phyloP scores from a whole-genome alignment of 1,140 invertebrate genomes.

The Formica selysi region DNA sequence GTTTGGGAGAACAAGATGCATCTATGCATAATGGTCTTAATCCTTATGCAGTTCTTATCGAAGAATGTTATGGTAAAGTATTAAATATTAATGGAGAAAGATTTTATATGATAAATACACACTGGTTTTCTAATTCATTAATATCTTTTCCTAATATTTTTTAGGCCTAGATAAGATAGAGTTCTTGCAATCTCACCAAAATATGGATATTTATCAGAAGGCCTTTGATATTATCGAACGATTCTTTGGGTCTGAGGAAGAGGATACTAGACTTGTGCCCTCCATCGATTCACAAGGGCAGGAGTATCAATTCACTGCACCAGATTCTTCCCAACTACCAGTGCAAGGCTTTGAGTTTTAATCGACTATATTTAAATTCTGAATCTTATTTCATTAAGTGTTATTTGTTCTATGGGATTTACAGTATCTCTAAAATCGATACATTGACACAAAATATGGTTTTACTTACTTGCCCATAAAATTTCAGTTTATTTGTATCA shows the following conservation, averaged over 20 bases:
- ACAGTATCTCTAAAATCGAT: constrained; percentile 56
- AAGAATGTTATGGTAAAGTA: constrained; percentile 97
- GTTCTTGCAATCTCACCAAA: constrained; percentile 98
- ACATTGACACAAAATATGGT: constrained; percentile 47
- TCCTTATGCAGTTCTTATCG: constrained; percentile 96
- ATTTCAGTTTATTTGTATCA: constrained; percentile 65
- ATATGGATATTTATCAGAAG: constrained; percentile 98
- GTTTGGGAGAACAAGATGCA: constrained; percentile 95
- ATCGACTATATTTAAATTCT: constrained; percentile 73
- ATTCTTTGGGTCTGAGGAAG: constrained; percentile 97
- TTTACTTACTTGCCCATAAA: constrained; percentile 58
- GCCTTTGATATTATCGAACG: constrained; percentile 98
- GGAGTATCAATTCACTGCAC: constrained; percentile 92
- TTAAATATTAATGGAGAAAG: neutral
- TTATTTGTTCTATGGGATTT: constrained; percentile 62
- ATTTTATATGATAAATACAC: neutral
- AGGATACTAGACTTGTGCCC: constrained; percentile 94
- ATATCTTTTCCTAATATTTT: constrained; percentile 67
- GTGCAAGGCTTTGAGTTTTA: constrained; percentile 94
- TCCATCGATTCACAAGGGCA: constrained; percentile 91
- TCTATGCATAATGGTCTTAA: constrained; percentile 91
- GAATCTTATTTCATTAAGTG: constrained; percentile 63
- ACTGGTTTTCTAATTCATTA: neutral
- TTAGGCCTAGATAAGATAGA: constrained; percentile 98
- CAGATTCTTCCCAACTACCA: constrained; percentile 89